Evolutionary conservation across 2,113 vertebrate species (phyloP), one percentile per base, ranked within the genome.

Genomic region (Grammomys dolichurus): DNA sequence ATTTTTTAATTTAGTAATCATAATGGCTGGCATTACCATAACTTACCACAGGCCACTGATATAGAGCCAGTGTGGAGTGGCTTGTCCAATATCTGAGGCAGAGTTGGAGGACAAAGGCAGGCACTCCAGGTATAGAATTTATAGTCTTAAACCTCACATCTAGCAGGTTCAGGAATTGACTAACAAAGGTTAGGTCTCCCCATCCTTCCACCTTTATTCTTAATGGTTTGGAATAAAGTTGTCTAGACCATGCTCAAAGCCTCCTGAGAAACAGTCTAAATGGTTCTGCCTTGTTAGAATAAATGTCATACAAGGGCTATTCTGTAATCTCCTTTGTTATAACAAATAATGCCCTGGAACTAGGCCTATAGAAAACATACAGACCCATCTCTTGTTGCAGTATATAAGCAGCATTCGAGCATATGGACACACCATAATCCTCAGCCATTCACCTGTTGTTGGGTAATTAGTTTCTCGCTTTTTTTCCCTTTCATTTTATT

Each of bases 321-420:
- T 92, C 56, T 92, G 40, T 78, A 94, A 86, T 24, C 36, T 67
- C 63, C 17, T 78, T 90, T 86, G 56, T 70, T 94, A 48, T 82
- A 82, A 92, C 24, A 87, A 95, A 86, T 48, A 70, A 33, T 48
- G 28, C 14, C 19, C 48, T 78, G 73, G 80, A 88, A 81, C 86
- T 60, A 58, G 46, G 16, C 67, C 26, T 76, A 63, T 26, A n/a
- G 46, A 82, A 17, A 48, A 31, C n/a, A 36, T 11, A n/a, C 2
- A 82, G 60, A 63, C 1, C 77, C 67, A 14, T 22, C 48, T 89
- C 20, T 65, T 85, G 81, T 80, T 80, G 46, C 73, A 90, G 16
- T 76, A 33, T 33, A 54, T 13, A 31, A 63, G 54, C 24, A 70
- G 75, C 40, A 51, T 17, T 43, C 17, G 5, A 43, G 20, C 67